A percentile compares a stretch with the other conserved stretches of the same genome.
phyloP scores from a whole-genome alignment of 1,140 invertebrate species.

The Drosophila micromelanica region DNA sequence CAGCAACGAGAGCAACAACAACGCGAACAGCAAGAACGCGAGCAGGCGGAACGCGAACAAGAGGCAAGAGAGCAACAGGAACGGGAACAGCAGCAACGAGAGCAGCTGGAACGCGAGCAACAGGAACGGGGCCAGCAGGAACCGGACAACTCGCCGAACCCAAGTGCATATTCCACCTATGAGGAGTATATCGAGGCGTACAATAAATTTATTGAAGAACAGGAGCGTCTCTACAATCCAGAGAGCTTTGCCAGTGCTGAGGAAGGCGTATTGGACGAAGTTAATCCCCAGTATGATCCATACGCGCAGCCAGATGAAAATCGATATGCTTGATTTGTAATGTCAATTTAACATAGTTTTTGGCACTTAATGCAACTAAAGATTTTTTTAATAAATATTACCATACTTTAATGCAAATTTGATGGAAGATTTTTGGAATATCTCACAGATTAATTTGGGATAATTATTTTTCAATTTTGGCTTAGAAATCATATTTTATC shows the following conservation, averaged over 20 bases:
- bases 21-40: conserved; percentile 20
- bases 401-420: too few relatives aligned
- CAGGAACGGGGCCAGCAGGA: neutral
- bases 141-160: neutral
- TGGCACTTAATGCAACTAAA: too few relatives aligned
- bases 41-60: conserved; percentile 11
- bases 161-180: conserved; percentile 11
- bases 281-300: neutral
- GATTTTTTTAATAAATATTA: too few relatives aligned
- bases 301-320: neutral
- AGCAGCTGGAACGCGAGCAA: conserved; percentile 25
- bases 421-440: too few relatives aligned
- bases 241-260: conserved; percentile 21
- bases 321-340: neutral
- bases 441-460: too few relatives aligned
- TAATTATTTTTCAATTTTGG: too few relatives aligned
- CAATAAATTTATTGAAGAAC: neutral
- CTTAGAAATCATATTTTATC: too few relatives aligned
- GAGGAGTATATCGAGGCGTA: conserved; percentile 38
- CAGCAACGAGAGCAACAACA: neutral
- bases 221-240: conserved; percentile 6
- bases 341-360: neutral
- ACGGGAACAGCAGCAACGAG: conserved; percentile 15
- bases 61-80: conserved; percentile 31
- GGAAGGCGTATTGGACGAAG: neutral